phyloP scores from a whole-genome alignment of 2,797 vertebrate species.

The Rhinichthys osculus region DNA sequence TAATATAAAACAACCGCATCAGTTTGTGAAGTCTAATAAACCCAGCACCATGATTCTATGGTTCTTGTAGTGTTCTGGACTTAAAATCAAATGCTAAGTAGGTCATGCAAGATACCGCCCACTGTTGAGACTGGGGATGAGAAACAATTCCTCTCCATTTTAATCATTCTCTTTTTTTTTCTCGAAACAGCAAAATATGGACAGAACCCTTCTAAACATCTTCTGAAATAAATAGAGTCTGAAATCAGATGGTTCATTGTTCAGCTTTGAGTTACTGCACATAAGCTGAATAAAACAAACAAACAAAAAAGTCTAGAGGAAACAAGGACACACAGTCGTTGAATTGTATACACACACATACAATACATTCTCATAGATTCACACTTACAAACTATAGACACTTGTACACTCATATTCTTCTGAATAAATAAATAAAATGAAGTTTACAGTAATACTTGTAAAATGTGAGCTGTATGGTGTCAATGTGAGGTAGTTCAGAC shows the following conservation, averaged over 20 bases:
- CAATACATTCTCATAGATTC: conserved; percentile 34
- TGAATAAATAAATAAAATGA: conserved; percentile 47
- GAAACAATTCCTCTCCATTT: conserved; percentile 2
- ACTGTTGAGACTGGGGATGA: neutral
- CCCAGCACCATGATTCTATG: conserved; percentile 36
- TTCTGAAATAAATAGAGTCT: conserved; percentile 23
- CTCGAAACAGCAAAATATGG: conserved; percentile 9
- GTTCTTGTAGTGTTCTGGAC: conserved; percentile 35
- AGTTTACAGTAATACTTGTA: conserved; percentile 34
- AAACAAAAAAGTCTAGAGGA: conserved; percentile 3
- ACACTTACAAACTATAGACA: conserved; percentile 36
- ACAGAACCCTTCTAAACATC: conserved; percentile 15
- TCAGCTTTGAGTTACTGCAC: conserved; percentile 26
- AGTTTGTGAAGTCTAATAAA: conserved; percentile 38
- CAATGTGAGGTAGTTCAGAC: conserved; percentile 60
- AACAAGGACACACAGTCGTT: conserved; percentile 17
- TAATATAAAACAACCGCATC: conserved; percentile 41
- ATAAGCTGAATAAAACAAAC: conserved; percentile 3
- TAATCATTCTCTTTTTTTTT: conserved; percentile 4
- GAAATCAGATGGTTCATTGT: conserved; percentile 26
- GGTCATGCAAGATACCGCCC: conserved; percentile 39
- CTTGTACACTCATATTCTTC: conserved; percentile 9
- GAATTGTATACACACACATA: conserved; percentile 39
- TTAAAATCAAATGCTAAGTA: conserved; percentile 36
- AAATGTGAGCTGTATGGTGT: conserved; percentile 41